A percentile compares a stretch with the other conserved stretches of the same genome.
Evolutionary conservation across 1,140 invertebrate genomes (phyloP).

Genomic region (Diachasmimorpha longicaudata): DNA sequence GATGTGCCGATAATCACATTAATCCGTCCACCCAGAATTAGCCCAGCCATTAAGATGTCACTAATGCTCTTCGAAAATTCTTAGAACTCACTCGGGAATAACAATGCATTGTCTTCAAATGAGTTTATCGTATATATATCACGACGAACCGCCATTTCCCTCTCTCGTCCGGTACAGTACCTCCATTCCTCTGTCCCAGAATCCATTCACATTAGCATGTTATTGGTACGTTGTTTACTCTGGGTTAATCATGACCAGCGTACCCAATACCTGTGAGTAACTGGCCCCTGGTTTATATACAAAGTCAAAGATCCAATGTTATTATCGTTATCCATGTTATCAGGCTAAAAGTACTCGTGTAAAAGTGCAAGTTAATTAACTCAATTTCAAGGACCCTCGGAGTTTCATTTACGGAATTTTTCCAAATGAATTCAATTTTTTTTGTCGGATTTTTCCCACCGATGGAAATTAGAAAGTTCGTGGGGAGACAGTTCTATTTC

Average conservation of each 20-base stretch:
- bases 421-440: not conserved
- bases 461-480: no score
- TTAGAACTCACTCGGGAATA: not conserved
- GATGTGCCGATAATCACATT: not conserved
- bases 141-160: not conserved
- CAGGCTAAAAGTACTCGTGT: not conserved
- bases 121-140: not conserved
- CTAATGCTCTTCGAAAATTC: not conserved
- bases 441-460: not conserved
- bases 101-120: not conserved
- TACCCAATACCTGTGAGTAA: conserved; percentile 2
- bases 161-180: not conserved
- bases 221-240: conserved; percentile 54
- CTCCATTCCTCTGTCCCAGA: conserved; percentile 13
- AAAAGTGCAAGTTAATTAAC: not conserved
- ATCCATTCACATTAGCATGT: conserved; percentile 51
- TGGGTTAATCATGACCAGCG: conserved; percentile 47
- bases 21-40: not conserved
- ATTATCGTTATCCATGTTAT: conserved; percentile 7
- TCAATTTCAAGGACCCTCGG: not conserved
- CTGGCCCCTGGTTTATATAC: not conserved
- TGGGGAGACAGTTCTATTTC: no score
- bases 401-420: not conserved
- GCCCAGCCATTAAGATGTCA: not conserved
- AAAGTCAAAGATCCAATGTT: conserved; percentile 7